A percentile compares a stretch with the other conserved stretches of the same genome.
Evolutionary conservation across 1,140 invertebrate species (phyloP).

Genomic region (Augochlora pura): DNA sequence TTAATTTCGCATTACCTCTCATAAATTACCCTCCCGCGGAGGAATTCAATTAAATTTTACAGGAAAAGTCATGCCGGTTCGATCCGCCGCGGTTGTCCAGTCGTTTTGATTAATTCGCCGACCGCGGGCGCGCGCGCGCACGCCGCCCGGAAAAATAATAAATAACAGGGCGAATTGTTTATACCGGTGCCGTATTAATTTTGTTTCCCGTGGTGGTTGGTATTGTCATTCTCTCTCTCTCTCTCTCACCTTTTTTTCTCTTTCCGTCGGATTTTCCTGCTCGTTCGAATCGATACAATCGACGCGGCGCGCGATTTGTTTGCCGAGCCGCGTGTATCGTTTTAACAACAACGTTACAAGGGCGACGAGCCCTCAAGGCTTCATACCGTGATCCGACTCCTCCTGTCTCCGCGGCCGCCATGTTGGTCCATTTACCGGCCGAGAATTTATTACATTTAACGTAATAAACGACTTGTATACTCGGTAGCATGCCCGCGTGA

Average conservation of each 20-base stretch:
- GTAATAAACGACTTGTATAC: constrained; percentile 44
- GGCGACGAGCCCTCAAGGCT: constrained; percentile 4
- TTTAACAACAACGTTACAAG: constrained; percentile 18
- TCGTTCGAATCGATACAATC: constrained; percentile 18
- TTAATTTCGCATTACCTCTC: constrained; percentile 35
- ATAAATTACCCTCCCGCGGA: constrained; percentile 23
- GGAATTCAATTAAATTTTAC: constrained; percentile 37
- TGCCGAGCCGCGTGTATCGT: constrained; percentile 2
- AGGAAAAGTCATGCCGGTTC: constrained; percentile 17
- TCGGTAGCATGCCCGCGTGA: constrained; percentile 32
- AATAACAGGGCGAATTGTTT: constrained; percentile 38
- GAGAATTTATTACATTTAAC: constrained; percentile 44
- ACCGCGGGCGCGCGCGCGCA: too few species aligned
- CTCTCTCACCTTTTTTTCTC: too few species aligned
- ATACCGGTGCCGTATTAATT: constrained; percentile 21
- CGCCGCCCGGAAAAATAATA: constrained; percentile 22
- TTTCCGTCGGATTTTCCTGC: too few species aligned
- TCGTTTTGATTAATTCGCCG: constrained; percentile 36
- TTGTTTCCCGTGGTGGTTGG: neutral
- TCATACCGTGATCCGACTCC: neutral
- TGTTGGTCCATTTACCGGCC: constrained; percentile 29
- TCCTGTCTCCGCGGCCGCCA: neutral
- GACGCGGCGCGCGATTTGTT: constrained; percentile 9
- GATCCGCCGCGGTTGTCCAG: neutral
- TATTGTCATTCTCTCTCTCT: too few species aligned